Base-by-base conservation (phyloP, 2,113 vertebrate species). In the Origma solitaria region DNA sequence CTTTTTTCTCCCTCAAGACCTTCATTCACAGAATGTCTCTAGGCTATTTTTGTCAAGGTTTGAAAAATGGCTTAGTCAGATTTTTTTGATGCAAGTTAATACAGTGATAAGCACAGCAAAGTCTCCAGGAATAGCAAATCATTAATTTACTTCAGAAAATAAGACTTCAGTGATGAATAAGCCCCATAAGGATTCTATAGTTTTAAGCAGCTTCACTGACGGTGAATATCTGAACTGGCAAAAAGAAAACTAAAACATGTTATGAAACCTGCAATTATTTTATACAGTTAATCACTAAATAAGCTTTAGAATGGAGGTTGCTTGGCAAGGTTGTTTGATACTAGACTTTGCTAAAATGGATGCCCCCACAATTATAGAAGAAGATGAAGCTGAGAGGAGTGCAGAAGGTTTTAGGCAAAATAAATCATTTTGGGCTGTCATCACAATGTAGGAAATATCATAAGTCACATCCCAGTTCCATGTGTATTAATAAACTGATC, bases 111-210 rank as follows among this genome's bases (percentile, higher is more conserved):
- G 96, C 91, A 95, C 60, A 93, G 82, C 93, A 96, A 97, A 97
- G 68, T 96, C 96, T 88, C 82, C 86, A 95, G 90, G 82, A 97
- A 97, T 95, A 98, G 53, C 94, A 98, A 95, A 97, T 97, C 97
- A 97, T 98, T 97, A 97, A 98, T 98, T 98, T 97, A 96, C 87
- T 93, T 96, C 94, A 77, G 94, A 97, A 97, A 97, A 97, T 95
- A 97, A 97, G 96, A 95, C 92, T 97, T 97, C 50, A 82, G 92
- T 73, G 83, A 96, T 96, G 91, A 97, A 94, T 96, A 97, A 97
- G 70, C 75, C 91, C 95, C 95, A 73, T 69, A 97, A 96, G 94
- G 88, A 86, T 94, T 96, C 92, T 86, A 50, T 77, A 92, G 93
- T 96, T 97, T 88, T 94, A 96, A 95, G 84, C 60, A 96, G 66